Conservation (phyloP, 1,140 invertebrate genomes). For the Oscheius sp. region DNA sequence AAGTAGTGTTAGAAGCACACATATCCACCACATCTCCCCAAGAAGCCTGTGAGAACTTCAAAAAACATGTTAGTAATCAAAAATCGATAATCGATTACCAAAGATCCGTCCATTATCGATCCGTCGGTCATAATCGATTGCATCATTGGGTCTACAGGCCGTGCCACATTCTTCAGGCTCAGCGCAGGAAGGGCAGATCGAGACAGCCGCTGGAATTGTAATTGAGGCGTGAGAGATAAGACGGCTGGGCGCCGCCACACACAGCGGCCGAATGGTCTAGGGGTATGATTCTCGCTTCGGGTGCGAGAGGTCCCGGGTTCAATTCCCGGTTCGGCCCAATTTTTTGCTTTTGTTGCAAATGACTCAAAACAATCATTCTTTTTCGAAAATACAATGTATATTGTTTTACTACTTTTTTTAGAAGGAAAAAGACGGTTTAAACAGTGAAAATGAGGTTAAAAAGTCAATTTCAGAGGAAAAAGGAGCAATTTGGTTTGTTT, state of each 20-base stretch:
- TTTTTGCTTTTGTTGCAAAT: constrained; percentile 3
- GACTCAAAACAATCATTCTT: too few species aligned
- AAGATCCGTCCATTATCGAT: constrained; percentile 31
- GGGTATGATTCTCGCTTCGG: constrained; percentile 67
- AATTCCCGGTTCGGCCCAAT: constrained; percentile 46
- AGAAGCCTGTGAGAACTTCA: constrained; percentile 27
- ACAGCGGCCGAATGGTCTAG: constrained; percentile 62
- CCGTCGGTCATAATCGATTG: constrained; percentile 12
- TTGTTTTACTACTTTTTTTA: too few species aligned
- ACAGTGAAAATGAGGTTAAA: too few species aligned
- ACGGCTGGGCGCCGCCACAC: background rate
- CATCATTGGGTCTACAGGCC: constrained; percentile 25
- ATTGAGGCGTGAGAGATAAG: background rate
- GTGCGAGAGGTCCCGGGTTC: constrained; percentile 66
- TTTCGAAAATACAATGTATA: too few species aligned
- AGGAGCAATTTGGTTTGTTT: too few species aligned
- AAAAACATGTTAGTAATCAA: background rate
- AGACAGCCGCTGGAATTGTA: constrained; percentile 24
- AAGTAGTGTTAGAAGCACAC: constrained; percentile 26
- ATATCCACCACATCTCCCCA: constrained; percentile 29
- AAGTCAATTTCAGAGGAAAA: too few species aligned
- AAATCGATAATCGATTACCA: constrained; percentile 1
- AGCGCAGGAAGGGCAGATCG: constrained; percentile 33
- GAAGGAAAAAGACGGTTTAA: too few species aligned
- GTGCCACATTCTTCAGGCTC: constrained; percentile 20